A percentile compares a stretch with the other conserved stretches of the same genome.
phyloP scores from a whole-genome alignment of 2,797 vertebrate genomes.

The Tragelaphus oryx region DNA sequence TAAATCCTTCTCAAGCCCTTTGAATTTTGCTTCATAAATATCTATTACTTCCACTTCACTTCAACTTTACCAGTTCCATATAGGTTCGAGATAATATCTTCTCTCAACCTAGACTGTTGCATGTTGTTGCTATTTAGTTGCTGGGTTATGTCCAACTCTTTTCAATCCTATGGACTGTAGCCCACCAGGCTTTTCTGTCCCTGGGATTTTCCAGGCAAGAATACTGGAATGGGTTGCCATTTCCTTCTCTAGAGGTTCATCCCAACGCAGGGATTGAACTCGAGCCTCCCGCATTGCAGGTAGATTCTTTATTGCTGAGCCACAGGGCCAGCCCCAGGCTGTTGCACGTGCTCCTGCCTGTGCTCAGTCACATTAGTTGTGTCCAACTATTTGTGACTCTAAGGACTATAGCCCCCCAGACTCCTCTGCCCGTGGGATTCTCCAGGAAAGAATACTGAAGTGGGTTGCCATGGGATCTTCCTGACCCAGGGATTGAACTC shows the following conservation, averaged over 20 bases:
- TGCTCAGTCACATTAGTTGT: not conserved
- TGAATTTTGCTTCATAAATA: not conserved
- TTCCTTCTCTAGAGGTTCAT: not conserved
- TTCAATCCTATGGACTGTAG: not conserved
- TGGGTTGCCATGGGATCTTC: not conserved
- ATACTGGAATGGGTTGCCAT: not conserved
- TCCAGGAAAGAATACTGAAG: not conserved
- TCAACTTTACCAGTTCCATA: not conserved
- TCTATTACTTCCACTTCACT: not conserved
- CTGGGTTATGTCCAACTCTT: not conserved
- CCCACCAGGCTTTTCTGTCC: not conserved
- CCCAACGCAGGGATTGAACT: not conserved
- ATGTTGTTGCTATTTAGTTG: not conserved
- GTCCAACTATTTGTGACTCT: not conserved
- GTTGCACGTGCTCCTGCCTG: rapidly evolving
- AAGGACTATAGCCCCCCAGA: not conserved
- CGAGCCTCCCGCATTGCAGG: not conserved
- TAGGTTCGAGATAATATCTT: not conserved
- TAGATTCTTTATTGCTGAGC: not conserved
- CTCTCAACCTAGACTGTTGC: not conserved
- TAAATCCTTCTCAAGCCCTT: not conserved
- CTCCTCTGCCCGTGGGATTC: not conserved
- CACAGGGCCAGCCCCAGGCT: not conserved
- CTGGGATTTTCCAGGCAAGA: not conserved
- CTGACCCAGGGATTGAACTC: not conserved